Conservation (phyloP, 2,888 invertebrate species). For the Aspidiotus destructor region DNA sequence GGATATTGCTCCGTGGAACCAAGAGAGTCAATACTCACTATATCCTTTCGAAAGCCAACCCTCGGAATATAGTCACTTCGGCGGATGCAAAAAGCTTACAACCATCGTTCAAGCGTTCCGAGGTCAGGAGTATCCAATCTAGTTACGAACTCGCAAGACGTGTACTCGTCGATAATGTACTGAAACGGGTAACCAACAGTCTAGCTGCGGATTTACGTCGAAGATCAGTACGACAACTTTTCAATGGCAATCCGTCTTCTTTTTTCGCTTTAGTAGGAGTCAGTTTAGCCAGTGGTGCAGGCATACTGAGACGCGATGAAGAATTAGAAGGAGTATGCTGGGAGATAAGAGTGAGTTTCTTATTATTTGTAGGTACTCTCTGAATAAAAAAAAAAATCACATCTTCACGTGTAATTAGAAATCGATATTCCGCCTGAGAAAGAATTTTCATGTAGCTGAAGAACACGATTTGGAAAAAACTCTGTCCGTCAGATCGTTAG, state of each 20-base stretch:
- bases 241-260: constrained; percentile 60
- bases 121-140: constrained; percentile 37
- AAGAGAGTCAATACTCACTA: neutral
- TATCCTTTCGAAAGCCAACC: neutral
- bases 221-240: constrained; percentile 53
- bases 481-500: constrained; percentile 51
- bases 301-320: constrained; percentile 64
- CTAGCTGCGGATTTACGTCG: constrained; percentile 54
- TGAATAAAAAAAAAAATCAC: neutral
- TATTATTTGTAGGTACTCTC: neutral
- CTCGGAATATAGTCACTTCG: constrained; percentile 5
- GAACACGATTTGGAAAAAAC: constrained; percentile 41
- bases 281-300: constrained; percentile 61
- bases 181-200: constrained; percentile 58
- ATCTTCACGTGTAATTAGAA: constrained; percentile 42
- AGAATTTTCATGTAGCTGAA: constrained; percentile 46
- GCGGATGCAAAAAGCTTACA: constrained; percentile 15
- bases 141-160: constrained; percentile 48
- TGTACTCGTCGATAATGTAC: constrained; percentile 58
- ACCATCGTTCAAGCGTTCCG: constrained; percentile 7
- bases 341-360: constrained; percentile 56
- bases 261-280: constrained; percentile 66
- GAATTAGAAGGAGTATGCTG: constrained; percentile 67
- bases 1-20: neutral
- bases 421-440: constrained; percentile 51